Base-by-base conservation (phyloP, 2,888 invertebrate species). In the Acrobasis suavella region DNA sequence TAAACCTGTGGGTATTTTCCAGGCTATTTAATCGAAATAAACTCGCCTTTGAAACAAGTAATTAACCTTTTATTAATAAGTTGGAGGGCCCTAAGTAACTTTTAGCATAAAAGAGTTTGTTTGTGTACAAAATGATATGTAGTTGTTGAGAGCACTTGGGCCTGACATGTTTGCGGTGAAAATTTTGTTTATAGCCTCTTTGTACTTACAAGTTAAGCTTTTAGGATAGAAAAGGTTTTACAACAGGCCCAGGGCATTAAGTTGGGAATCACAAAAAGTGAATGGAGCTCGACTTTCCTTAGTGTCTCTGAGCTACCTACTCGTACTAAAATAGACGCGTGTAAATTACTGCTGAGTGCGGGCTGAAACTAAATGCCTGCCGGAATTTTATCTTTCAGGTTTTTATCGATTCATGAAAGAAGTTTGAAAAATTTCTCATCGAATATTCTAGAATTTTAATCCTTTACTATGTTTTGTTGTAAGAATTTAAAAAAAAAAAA, bases 161-260 rank as follows among this genome's bases (percentile, higher is more conserved):
- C 9, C 12, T 6, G 32, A 12, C 17, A 14, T 14, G 52, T 37
- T 54, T 37, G 12, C 15, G 52, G 7, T 17, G n/a, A 46, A 54
- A 54, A 38, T 3, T 54, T 37, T 54, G 38, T 54, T 54, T 54
- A 54, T 54, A 54, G 38, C 54, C n/a, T 54, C 54, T 54, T 54
- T 54, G 54, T 38, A 1, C n/a, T n/a, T n/a, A n/a, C 1, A 37
- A 52, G 52, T 54, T 15, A 54, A 54, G 5, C 39, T 56, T 42
- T 56, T 56, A 17, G 14, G 14, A 9, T 22, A 16, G 10, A 39
- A 42, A 42, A 46, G 42, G 42, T 10, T 42, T 42, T 42, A 17
- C 12, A 51, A 52, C 32, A 42, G 17, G 15, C 39, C 39, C 15
- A 17, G 16, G 1, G 10, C 22, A 17, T 46, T 16, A 46, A 56